Evolutionary conservation across 37 sponge, comb jelly and placozoan genomes (phyloP).

Genomic region (Dysidea cf. avara): DNA sequence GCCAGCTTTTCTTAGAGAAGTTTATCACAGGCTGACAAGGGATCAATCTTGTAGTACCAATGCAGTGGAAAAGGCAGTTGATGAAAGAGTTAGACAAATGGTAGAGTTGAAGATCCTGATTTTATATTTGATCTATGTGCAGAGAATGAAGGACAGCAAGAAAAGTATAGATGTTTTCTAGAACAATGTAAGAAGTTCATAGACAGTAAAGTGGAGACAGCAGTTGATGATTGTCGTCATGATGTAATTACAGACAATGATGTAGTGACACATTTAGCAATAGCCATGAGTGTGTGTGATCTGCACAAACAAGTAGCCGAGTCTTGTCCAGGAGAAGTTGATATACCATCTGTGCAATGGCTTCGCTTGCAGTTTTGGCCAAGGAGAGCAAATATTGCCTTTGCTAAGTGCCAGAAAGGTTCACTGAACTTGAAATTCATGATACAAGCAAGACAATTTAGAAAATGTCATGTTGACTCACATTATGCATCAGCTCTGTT

Average conservation of each 20-base stretch:
- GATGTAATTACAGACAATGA: conserved; percentile 9
- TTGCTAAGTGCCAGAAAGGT: background rate
- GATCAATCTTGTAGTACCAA: conserved; percentile 9
- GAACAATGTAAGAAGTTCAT: conserved; percentile 1
- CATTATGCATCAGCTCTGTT: conserved; percentile 20
- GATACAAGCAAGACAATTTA: conserved; percentile 20
- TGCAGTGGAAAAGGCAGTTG: conserved; percentile 5
- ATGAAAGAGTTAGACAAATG: conserved; percentile 3
- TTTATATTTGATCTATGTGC: conserved; percentile 20
- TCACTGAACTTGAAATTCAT: background rate
- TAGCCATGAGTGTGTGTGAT: conserved; percentile 21
- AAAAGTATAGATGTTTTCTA: conserved; percentile 11
- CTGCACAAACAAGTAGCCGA: conserved; percentile 3
- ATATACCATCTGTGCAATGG: conserved; percentile 32
- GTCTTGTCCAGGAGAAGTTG: conserved; percentile 1
- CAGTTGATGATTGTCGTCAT: conserved; percentile 33
- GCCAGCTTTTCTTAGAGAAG: conserved; percentile 11
- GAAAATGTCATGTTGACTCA: conserved; percentile 11
- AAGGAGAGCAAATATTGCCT: background rate
- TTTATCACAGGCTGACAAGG: conserved; percentile 1
- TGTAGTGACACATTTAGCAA: conserved; percentile 10
- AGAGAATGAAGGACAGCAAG: conserved; percentile 3
- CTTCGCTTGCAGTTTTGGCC: conserved; percentile 35
- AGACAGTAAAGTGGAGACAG: conserved; percentile 6
- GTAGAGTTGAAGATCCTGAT: conserved; percentile 33